Conservation (phyloP, 2,797 vertebrate species). For the Hyperoplus immaculatus region DNA sequence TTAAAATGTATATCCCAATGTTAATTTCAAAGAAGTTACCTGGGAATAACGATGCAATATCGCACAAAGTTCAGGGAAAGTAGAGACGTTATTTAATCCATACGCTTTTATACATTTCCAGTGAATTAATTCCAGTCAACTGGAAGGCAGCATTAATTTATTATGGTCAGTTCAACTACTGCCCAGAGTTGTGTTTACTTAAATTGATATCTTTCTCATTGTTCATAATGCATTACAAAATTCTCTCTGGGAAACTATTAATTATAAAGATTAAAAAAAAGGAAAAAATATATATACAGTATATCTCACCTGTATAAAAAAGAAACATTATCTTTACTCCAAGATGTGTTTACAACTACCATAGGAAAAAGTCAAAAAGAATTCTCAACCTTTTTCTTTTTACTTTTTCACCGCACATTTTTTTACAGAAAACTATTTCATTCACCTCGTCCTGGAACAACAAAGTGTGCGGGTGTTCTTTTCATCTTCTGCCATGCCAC, state of each 20-base stretch:
- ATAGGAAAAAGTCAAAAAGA: too few relatives aligned
- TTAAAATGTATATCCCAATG: neutral
- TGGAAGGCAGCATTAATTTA: neutral
- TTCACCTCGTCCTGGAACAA: constrained; percentile 49
- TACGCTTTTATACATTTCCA: neutral
- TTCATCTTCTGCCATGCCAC: constrained; percentile 46
- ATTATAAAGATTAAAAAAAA: neutral
- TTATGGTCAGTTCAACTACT: too few relatives aligned
- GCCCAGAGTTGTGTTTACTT: neutral
- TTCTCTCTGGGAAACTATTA: neutral
- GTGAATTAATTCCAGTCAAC: neutral
- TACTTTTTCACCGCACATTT: constrained; percentile 22
- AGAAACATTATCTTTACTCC: too few relatives aligned
- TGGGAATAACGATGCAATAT: neutral
- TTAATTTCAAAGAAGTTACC: neutral
- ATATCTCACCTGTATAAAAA: neutral
- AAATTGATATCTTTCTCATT: neutral
- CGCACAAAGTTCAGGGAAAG: neutral
- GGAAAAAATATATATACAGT: neutral
- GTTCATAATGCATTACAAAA: neutral
- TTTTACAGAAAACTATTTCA: constrained; percentile 29
- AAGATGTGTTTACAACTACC: too few relatives aligned
- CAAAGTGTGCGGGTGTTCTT: constrained; percentile 29
- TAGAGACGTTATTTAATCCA: neutral
- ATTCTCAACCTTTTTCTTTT: neutral